Evolutionary conservation across 2,888 invertebrate species (phyloP).

Genomic region (Lepeophtheirus nordmannii): DNA sequence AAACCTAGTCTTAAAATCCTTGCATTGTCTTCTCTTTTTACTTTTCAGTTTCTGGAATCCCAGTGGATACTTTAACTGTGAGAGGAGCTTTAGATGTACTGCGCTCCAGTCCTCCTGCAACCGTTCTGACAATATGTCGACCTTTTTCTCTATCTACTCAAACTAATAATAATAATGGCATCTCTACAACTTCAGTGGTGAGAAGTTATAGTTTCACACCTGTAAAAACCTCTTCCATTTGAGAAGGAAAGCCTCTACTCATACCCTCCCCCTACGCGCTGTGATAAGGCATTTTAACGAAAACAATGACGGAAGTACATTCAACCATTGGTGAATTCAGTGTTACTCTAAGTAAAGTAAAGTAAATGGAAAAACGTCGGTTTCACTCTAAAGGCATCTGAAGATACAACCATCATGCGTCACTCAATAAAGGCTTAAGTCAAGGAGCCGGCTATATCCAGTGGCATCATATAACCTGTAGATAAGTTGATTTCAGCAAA

Average conservation of each 20-base stretch:
- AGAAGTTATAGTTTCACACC: not conserved
- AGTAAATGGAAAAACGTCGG: conserved; percentile 67
- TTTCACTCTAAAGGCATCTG: conserved; percentile 60
- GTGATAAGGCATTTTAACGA: not conserved
- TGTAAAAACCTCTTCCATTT: not conserved
- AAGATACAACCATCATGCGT: conserved; percentile 58
- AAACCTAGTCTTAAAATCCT: too few species aligned
- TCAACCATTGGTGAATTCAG: conserved; percentile 55
- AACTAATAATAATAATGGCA: conserved; percentile 27
- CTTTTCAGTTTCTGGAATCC: not conserved
- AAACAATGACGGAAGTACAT: not conserved
- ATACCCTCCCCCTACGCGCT: not conserved
- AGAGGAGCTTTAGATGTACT: conserved; percentile 74
- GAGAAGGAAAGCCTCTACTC: not conserved
- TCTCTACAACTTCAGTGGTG: not conserved
- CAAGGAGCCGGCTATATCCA: conserved; percentile 67
- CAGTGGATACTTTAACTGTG: conserved; percentile 29
- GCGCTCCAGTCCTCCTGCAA: conserved; percentile 55
- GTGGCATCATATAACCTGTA: conserved; percentile 65
- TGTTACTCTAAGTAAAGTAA: conserved; percentile 66
- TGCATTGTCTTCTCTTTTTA: too few species aligned
- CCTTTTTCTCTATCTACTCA: conserved; percentile 49
- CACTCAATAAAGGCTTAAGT: conserved; percentile 71
- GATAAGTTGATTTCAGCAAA: conserved; percentile 77
- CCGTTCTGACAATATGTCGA: conserved; percentile 60